Conservation (phyloP, 2,797 vertebrate species). For the Epinephelus malabaricus region DNA sequence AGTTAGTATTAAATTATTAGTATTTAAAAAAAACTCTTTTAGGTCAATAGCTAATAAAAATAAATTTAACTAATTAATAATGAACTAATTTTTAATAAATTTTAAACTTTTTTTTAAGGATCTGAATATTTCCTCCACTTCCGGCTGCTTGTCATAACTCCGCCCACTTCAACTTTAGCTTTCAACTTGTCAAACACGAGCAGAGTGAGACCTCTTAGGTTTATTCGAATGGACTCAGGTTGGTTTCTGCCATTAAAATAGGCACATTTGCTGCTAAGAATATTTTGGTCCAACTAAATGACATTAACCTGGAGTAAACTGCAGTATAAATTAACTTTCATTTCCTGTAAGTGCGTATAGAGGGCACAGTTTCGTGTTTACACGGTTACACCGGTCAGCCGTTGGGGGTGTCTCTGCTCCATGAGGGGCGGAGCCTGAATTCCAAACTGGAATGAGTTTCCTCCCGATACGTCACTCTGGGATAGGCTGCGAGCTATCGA, state of each 20-base stretch:
- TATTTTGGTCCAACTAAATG: fast-evolving
- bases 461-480: constrained; percentile 80
- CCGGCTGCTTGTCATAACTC: background rate
- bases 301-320: fast-evolving
- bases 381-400: background rate
- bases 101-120: too few species aligned
- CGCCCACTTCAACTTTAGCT: constrained; percentile 1
- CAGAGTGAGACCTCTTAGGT: constrained; percentile 51
- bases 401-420: constrained; percentile 39
- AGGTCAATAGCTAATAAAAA: too few species aligned
- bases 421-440: constrained; percentile 77
- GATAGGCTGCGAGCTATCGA: constrained; percentile 70
- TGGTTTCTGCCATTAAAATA: background rate
- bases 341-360: background rate
- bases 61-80: too few species aligned
- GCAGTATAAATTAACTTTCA: background rate
- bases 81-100: too few species aligned
- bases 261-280: background rate
- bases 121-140: too few species aligned
- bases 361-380: too few species aligned
- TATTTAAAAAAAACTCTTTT: too few species aligned
- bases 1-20: too few species aligned
- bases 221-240: too few species aligned
- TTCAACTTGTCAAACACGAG: constrained; percentile 1
- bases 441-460: constrained; percentile 79